Percentiles rank a stretch among this genome's conserved stretches.
Conservation (phyloP, 35 echinoderm and acorn worm species). For the Eucidaris tribuloides region DNA sequence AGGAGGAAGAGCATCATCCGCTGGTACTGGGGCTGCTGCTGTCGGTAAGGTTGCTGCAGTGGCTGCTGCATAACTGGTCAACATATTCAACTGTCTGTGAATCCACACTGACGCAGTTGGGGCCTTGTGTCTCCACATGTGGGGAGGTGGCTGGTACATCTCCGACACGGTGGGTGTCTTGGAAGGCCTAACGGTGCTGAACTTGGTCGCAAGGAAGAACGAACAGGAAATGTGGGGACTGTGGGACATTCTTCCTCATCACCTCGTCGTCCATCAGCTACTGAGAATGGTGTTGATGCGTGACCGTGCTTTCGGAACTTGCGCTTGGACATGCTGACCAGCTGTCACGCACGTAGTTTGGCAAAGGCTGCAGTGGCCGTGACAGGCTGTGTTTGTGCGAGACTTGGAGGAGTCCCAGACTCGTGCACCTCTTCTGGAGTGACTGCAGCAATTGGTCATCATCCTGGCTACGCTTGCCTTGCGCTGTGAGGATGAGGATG, state of each 20-base stretch:
- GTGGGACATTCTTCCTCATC: conserved; percentile 10
- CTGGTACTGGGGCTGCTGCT: conserved; percentile 26
- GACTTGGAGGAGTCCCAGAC: conserved; percentile 33
- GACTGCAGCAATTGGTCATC: conserved; percentile 40
- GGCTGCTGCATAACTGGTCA: conserved; percentile 39
- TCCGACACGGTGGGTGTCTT: conserved; percentile 6
- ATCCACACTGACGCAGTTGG: conserved; percentile 10
- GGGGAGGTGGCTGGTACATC: conserved; percentile 34
- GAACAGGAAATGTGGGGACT: neutral
- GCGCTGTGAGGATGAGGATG: conserved; percentile 21
- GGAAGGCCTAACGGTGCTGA: conserved; percentile 7
- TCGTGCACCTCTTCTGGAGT: conserved; percentile 44
- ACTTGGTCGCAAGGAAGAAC: neutral
- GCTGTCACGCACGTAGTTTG: conserved; percentile 46
- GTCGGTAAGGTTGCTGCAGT: conserved; percentile 4
- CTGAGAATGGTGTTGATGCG: conserved; percentile 19
- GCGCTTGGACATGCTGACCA: conserved; percentile 39
- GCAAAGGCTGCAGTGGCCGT: conserved; percentile 25
- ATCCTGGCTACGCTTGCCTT: conserved; percentile 22
- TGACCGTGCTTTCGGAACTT: conserved; percentile 27
- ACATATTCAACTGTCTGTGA: conserved; percentile 44
- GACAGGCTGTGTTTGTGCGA: conserved; percentile 4
- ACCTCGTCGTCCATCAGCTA: conserved; percentile 44
- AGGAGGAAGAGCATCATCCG: neutral
- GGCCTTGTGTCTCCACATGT: conserved; percentile 44